Evolutionary conservation across 1,140 invertebrate genomes (phyloP), one percentile per base, ranked within the genome.

Genomic region (Diorhabda sublineata): DNA sequence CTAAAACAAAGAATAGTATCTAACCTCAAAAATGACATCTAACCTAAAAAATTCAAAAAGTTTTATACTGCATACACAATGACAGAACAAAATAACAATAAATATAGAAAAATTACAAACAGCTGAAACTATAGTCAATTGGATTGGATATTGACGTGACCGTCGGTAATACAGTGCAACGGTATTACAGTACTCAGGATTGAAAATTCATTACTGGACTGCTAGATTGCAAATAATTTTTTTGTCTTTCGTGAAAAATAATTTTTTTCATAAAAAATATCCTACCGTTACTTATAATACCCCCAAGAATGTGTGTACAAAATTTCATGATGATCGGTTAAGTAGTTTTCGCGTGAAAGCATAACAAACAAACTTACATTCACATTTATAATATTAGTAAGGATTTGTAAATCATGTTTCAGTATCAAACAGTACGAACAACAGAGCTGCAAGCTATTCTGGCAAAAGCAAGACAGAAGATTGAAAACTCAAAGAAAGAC

Each of bases 391-490:
- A 4, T 4, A 52, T n/a, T 52, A 52, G 2, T 52, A 52, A 3
- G 6, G 2, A 52, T 52, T 52, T 8, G 2, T 42, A 63, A 45
- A 42, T 69, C 43, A 61, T 61, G 60, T 59, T 60, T 61, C 47
- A 56, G 43, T 66, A 44, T 56, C 63, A 66, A 69, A 59, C 47
- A 3, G 57, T 57, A 9, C n/a, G 52, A 41, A 61, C 58, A n/a
- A 61, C 68, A 58, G 57, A 64, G 42, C 52, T 59, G 47, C 58
- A 43, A 45, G 42, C 41, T 8, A 68, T 66, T 45, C 65, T 57
- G 41, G 57, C 67, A 56, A 58, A 59, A 66, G 65, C 58, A 42
- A 59, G 65, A 26, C 67, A 74, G 11, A 64, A 68, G 45, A 58
- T 44, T 67, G 66, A n/a, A 52, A n/a, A 52, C 26, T 26, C 26